Base-by-base conservation (phyloP, 2,888 invertebrate species). In the Noctua janthina region DNA sequence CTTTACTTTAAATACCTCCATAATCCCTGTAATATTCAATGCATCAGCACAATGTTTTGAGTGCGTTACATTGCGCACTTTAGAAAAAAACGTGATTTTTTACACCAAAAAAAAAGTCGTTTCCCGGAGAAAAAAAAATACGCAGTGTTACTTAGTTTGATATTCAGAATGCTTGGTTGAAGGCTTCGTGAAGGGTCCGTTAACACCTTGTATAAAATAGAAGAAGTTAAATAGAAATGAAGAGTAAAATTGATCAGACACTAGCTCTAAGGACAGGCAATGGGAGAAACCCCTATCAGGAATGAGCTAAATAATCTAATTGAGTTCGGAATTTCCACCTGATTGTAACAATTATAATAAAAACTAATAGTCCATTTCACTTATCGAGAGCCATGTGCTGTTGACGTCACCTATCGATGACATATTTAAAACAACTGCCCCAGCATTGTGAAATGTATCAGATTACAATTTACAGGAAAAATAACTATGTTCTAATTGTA, bases 321-420 rank as follows among this genome's bases (percentile, higher is more conserved):
- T 76, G 46, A 35, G 29, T 81, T 54, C 1, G 51, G 43, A 46
- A 85, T 70, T 59, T 20, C n/a, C 71, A 15, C 29, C 39, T 46
- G 81, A 83, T 81, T 39, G 46, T 43, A 15, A 35, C 46, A 46
- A 62, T 79, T 71, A 29, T n/a, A 84, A 59, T 84, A 79, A 84
- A 79, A 84, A 46, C 11, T 1, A 80, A 79, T 72, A 35, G 67
- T 80, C 29, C 62, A 73, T 80, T 85, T 56, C 62, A 78, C 64
- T 83, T 83, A 85, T 84, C 85, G 20, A 56, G 39, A n/a, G 85
- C 85, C 85, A 85, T 85, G 87, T 85, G 85, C 20, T 72, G 15
- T 15, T 62, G 51, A 73, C 49, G 75, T 78, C 71, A 82, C 62
- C 5, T 59, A 73, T 51, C 56, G 17, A 20, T 86, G 70, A 84